Evolutionary conservation across 2,113 vertebrate species (phyloP), one percentile per base, ranked within the genome.

Genomic region (Salvelinus fontinalis): DNA sequence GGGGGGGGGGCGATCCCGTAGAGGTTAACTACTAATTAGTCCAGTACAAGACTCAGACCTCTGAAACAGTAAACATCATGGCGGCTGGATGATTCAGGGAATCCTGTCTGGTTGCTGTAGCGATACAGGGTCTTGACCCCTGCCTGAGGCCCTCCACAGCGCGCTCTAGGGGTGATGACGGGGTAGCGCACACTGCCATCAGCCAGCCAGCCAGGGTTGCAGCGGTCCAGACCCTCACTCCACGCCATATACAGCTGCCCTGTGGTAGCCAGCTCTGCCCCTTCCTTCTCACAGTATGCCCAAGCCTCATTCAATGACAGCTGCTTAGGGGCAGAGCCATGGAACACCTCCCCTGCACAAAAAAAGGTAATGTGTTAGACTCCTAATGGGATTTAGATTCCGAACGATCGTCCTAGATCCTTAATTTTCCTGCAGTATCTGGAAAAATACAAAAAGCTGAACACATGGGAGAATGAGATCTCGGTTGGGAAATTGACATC

Each of bases 131-230:
- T 98, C 91, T 98, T 98, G 87, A 99, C 96, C 0, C 97, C 97
- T 0, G 96, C 88, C 80, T 93, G 87, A 0, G 93, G 83, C 0
- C 96, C 97, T 0, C 97, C 97, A 22, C 98, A 99, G 65, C 94
- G 94, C 67, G 96, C 96, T 59, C 96, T 91, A 0, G 97, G 96
- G 1, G 81, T 94, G 76, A 95, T 80, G n/a, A 99, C 98, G 67
- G 98, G 97, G 79, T 97, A 99, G n/a, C 98, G 96, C 75, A 98
- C 96, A 0, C 98, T 98, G 88, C 97, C 96, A 0, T 99, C 98
- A 0, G 95, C 94, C 77, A 99, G 88, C 97, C 97, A 99, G 59
- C 97, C 97, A 0, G 97, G 96, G 85, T 92, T 97, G 89, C 97
- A 99, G 70, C 89, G 91, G 71, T 99, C 96, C 86, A 98, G 85